A percentile compares a stretch with the other conserved stretches of the same genome.
phyloP scores from a whole-genome alignment of 2,888 invertebrate species.

The Leptopilina myrica region DNA sequence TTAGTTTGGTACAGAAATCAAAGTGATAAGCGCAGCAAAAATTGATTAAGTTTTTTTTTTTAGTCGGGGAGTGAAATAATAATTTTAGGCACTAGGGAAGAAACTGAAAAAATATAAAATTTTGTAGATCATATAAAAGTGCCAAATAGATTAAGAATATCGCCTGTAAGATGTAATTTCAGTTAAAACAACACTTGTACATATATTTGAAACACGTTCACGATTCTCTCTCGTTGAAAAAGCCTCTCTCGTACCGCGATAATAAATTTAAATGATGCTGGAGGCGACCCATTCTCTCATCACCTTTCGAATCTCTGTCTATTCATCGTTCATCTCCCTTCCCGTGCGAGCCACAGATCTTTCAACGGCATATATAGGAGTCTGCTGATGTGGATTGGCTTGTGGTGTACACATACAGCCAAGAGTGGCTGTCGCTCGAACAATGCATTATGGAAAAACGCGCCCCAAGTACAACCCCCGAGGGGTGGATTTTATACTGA shows the following conservation, averaged over 20 bases:
- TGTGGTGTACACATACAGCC: background rate
- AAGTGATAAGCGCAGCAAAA: too few species aligned
- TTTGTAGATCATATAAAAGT: too few species aligned
- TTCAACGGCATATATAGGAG: conserved; percentile 17
- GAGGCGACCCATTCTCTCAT: conserved; percentile 32
- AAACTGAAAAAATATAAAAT: too few species aligned
- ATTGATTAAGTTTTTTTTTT: background rate
- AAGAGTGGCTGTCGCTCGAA: conserved; percentile 25
- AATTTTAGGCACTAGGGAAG: too few species aligned
- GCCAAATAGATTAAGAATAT: too few species aligned
- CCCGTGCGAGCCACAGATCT: conserved; percentile 14
- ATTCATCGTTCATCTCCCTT: conserved; percentile 37
- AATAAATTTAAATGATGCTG: conserved; percentile 32
- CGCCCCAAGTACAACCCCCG: conserved; percentile 27
- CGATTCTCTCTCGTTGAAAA: background rate
- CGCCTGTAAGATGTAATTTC: background rate
- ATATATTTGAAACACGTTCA: background rate
- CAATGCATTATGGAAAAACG: conserved; percentile 23
- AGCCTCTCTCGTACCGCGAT: background rate
- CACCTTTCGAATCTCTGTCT: conserved; percentile 32
- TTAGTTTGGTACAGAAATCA: too few species aligned
- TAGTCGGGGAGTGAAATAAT: too few species aligned
- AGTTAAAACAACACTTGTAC: conserved; percentile 2
- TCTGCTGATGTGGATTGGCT: conserved; percentile 19
- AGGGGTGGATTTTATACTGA: conserved; percentile 22